phyloP scores from a whole-genome alignment of 2,888 invertebrate species.

The Oxytorus armatus region DNA sequence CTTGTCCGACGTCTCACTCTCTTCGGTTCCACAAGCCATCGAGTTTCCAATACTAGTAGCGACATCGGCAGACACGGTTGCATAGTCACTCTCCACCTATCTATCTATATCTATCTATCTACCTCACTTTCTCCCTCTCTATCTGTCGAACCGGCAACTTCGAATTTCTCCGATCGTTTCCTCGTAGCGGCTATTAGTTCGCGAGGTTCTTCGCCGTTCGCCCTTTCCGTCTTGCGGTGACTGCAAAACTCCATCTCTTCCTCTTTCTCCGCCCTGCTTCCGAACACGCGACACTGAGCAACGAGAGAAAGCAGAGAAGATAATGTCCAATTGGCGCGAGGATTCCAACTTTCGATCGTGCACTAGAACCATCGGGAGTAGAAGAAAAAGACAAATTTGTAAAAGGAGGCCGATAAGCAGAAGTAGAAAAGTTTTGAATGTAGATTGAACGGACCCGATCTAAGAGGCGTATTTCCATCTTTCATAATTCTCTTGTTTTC shows the following conservation, averaged over 20 bases:
- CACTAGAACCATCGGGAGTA: slow-evolving; percentile 64
- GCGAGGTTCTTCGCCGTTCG: slow-evolving; percentile 45
- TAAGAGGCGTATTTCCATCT: background rate
- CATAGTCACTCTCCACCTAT: slow-evolving; percentile 19
- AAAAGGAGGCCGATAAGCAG: slow-evolving; percentile 45
- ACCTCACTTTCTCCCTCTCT: slow-evolving; percentile 4
- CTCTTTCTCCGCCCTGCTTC: slow-evolving; percentile 49
- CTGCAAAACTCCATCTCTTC: slow-evolving; percentile 57
- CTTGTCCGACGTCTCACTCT: slow-evolving; percentile 4
- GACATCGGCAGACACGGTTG: slow-evolving; percentile 51
- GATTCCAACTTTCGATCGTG: slow-evolving; percentile 62
- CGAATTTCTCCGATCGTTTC: slow-evolving; percentile 64
- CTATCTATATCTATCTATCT: slow-evolving; percentile 7
- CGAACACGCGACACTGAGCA: slow-evolving; percentile 57
- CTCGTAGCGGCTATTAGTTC: slow-evolving; percentile 64
- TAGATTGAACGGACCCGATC: background rate
- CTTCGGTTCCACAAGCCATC: slow-evolving; percentile 52
- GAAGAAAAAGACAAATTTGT: slow-evolving; percentile 36
- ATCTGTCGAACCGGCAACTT: slow-evolving; percentile 44
- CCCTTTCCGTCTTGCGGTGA: slow-evolving; percentile 57
- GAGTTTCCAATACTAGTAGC: slow-evolving; percentile 47
- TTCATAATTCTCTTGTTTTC: background rate
- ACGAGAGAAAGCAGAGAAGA: slow-evolving; percentile 58
- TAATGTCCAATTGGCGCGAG: slow-evolving; percentile 65
- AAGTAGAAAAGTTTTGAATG: slow-evolving; percentile 41